Evolutionary conservation across 2,888 invertebrate genomes (phyloP).

Genomic region (Dichetophora obliterata): DNA sequence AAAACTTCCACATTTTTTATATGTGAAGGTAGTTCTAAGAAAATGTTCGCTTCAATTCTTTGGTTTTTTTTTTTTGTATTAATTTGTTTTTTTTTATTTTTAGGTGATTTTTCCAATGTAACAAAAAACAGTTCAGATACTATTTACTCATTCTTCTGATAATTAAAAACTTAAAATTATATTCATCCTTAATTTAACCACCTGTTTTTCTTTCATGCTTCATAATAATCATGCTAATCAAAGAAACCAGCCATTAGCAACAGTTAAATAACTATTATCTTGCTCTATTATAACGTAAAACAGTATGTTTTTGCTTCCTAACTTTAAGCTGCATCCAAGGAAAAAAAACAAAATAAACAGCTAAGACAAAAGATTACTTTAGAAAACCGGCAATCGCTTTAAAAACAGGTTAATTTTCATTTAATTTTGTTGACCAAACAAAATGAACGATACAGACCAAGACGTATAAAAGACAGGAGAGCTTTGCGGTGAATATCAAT

Average conservation of each 20-base stretch:
- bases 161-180: too few species aligned
- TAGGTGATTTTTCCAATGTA: too few species aligned
- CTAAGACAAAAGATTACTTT: not conserved
- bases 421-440: not conserved
- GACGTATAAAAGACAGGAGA: not conserved
- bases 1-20: too few species aligned
- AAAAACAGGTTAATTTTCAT: not conserved
- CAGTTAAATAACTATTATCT: slow-evolving; percentile 35
- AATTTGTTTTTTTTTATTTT: too few species aligned
- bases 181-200: too few species aligned
- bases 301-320: not conserved
- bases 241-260: not conserved
- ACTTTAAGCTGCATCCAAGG: not conserved
- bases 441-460: not conserved
- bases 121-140: too few species aligned
- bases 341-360: not conserved
- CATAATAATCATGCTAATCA: not conserved
- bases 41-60: too few species aligned
- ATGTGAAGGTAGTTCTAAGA: too few species aligned
- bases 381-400: slow-evolving; percentile 18
- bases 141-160: too few species aligned
- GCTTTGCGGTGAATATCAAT: not conserved
- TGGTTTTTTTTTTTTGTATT: too few species aligned
- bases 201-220: not conserved
- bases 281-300: not conserved